Percentiles rank a stretch among this genome's conserved stretches.
Conservation (phyloP, 2,113 vertebrate species). For the Eupsittula cactorum region DNA sequence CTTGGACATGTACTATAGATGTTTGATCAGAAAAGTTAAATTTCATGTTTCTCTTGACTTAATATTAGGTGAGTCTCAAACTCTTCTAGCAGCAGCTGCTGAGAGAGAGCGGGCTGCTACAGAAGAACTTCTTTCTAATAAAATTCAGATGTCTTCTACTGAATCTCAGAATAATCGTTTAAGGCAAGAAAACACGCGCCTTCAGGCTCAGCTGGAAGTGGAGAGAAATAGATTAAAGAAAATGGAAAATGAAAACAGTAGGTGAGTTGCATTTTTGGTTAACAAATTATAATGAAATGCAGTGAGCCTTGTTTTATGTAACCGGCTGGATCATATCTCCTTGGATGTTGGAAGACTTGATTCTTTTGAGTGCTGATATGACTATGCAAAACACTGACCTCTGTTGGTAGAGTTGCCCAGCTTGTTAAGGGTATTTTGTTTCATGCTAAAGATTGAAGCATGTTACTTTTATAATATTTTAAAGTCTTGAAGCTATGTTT, state of each 20-base stretch:
- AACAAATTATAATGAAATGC: neutral
- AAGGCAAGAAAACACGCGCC: constrained; percentile 89
- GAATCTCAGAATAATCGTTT: constrained; percentile 92
- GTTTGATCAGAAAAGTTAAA: neutral
- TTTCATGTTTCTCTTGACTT: neutral
- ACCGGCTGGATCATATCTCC: neutral
- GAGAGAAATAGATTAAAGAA: constrained; percentile 87
- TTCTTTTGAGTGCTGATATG: neutral
- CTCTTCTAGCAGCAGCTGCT: constrained; percentile 88
- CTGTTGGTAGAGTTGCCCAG: neutral
- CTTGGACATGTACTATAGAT: neutral
- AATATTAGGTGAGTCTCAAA: constrained; percentile 86
- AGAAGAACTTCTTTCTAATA: constrained; percentile 88
- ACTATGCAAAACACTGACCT: neutral
- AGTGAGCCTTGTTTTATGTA: neutral
- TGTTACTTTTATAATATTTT: neutral
- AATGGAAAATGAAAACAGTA: constrained; percentile 90
- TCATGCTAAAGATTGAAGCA: neutral
- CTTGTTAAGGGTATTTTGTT: neutral
- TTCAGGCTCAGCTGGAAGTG: constrained; percentile 85
- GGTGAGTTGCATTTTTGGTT: constrained; percentile 70
- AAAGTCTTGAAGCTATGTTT: neutral
- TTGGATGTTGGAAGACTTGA: neutral
- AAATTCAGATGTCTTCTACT: constrained; percentile 85
- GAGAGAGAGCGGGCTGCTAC: constrained; percentile 91